Base-by-base conservation (phyloP, 2,797 vertebrate genomes). In the Malurus leucopterus region DNA sequence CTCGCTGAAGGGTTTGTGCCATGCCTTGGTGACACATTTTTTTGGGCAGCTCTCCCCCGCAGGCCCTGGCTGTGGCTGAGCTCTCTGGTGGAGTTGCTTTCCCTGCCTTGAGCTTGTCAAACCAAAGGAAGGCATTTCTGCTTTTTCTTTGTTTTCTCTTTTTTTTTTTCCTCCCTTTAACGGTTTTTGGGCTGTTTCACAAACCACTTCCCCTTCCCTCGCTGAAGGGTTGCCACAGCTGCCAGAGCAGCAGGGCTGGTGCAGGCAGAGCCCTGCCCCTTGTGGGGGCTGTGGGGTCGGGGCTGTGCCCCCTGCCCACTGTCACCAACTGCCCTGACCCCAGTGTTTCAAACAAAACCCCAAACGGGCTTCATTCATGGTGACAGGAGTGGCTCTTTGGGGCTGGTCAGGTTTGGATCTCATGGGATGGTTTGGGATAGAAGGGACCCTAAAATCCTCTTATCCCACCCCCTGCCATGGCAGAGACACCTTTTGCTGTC, bases 181-280 rank as follows among this genome's bases (percentile, higher is more conserved):
- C 22, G 5, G 38, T 80, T 91, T 76, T 70, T 2, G 4, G 30
- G 55, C 27, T 73, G 15, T 90, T 93, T 87, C 10, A 16, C 53
- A 91, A 93, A 46, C 78, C 91, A 82, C 73, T 93, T 91, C 91
- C 92, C 23, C 88, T 92, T 93, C 71, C 80, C 51, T 30, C 57
- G 91, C 82, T 38, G 72, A 67, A 30, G 8, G n/a, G 23, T 61
- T 81, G 50, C 61, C 74, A 40, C 57, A 87, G 79, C 74, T 89
- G 70, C 47, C 62, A 32, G 69, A 46, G 75, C 68, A 82, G 84
- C 70, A 23, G 63, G 0, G 6, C 51, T 83, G 63, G 8, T 8
- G 13, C 3, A 15, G 65, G 5, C 1, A 0, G 43, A 70, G 61
- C 61, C 43, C 49, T 65, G n/a, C 43, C 26, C 0, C 3, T 5